A percentile compares a stretch with the other conserved stretches of the same genome.
Evolutionary conservation across 2,113 vertebrate genomes (phyloP).

Genomic region (Cynopterus brachyotis): DNA sequence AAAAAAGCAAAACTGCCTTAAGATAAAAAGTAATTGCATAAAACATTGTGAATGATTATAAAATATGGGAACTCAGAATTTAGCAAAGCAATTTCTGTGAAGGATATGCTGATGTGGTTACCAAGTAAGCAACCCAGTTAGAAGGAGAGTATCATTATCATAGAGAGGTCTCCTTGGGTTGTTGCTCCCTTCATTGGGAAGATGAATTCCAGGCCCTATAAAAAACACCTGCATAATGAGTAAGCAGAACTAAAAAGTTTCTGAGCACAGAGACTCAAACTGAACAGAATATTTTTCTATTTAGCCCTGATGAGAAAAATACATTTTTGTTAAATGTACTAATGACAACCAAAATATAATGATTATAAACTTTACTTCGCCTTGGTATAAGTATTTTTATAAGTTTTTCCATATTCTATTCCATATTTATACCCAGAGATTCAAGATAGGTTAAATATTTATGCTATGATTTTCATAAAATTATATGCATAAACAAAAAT

Average conservation of each 20-base stretch:
- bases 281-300: not conserved
- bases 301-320: not conserved
- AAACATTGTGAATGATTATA: not conserved
- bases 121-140: not conserved
- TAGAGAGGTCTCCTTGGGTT: not conserved
- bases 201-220: not conserved
- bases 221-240: not conserved
- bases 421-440: not conserved
- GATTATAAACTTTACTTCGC: not conserved
- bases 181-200: not conserved
- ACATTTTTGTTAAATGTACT: conserved; percentile 4
- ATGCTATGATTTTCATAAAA: not conserved
- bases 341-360: not conserved
- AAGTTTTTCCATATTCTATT: not conserved
- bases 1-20: not conserved
- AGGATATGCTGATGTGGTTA: not conserved
- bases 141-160: not conserved
- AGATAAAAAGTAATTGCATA: not conserved
- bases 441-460: not conserved
- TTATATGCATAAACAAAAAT: not conserved
- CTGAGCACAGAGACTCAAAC: not conserved
- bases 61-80: not conserved
- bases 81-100: not conserved
- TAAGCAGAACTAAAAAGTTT: not conserved
- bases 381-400: not conserved